Base-by-base conservation (phyloP, 2,797 vertebrate genomes). In the Antennarius maculatus region DNA sequence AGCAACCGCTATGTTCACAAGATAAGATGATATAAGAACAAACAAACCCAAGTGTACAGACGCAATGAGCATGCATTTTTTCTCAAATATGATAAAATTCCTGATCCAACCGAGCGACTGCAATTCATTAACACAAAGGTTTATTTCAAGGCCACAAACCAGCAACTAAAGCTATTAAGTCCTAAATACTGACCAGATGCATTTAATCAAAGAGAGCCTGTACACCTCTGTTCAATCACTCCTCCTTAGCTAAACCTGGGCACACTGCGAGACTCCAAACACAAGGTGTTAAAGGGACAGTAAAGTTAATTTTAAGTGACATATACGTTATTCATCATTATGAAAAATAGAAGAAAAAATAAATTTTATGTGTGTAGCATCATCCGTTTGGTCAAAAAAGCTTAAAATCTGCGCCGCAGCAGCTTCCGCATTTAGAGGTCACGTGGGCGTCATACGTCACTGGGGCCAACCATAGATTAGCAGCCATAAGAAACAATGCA, bases 1-100 rank as follows among this genome's bases (percentile, higher is more conserved):
- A 89, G 74, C 81, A 84, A 83, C 81, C 82, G 74, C 71, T 81
- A 54, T 75, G 72, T 67, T 81, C 77, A 72, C 79, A 29, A 67
- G 76, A 79, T 61, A 81, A 68, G 57, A 71, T 10, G 77, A 86
- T 82, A 81, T 78, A 71, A 78, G 79, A 77, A 67, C 82, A 86
- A 84, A 87, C 78, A 88, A 79, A 80, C 69, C 69, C 37, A 54
- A 69, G 54, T 67, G 34, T 46, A 31, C 63, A 55, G 52, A 52
- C 13, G 52, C 52, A 67, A 23, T 61, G 29, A 66, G 51, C 59
- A 45, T 31, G 34, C 14, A 54, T 56, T 46, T 3, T 15, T 3
- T 43, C 12, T 5, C 13, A 43, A 15, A 15, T 43, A 14, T 43
- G 3, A 14, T 5, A 43, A 13, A 43, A 43, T 43, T 9, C 41